A percentile compares a stretch with the other conserved stretches of the same genome.
Evolutionary conservation across 2,797 vertebrate species (phyloP).

Genomic region (Dendrocincla tyrannina): DNA sequence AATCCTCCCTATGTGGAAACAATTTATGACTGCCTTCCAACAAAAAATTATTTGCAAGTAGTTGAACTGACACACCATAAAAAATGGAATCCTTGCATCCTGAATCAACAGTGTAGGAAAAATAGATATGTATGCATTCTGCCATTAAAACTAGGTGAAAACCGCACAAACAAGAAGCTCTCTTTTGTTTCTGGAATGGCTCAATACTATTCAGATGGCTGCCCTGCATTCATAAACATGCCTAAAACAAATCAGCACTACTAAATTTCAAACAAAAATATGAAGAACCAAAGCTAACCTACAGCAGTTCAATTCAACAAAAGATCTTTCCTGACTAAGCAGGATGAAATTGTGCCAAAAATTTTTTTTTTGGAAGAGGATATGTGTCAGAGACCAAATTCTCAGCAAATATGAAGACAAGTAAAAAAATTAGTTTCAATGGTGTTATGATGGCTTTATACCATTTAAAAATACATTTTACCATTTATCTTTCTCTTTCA

Average conservation of each 20-base stretch:
- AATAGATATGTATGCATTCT: not conserved
- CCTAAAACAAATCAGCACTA: not conserved
- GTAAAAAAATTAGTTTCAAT: not conserved
- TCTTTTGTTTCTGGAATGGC: not conserved
- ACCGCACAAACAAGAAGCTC: not conserved
- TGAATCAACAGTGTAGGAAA: not conserved
- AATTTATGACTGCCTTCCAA: not conserved
- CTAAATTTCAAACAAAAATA: not conserved
- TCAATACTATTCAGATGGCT: not conserved
- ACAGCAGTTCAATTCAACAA: not conserved
- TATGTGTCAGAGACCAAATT: fast-evolving
- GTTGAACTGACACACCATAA: not conserved
- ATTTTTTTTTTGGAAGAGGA: not conserved
- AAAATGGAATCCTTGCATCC: not conserved
- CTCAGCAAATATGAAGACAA: not conserved
- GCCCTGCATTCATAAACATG: not conserved
- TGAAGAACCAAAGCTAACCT: not conserved
- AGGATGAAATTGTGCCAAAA: not conserved
- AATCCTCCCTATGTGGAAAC: not conserved
- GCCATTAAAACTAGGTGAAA: not conserved
- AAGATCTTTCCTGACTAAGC: not conserved
- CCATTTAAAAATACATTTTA: not conserved
- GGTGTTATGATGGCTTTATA: not conserved
- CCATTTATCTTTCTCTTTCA: not conserved
- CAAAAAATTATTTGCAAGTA: not conserved